Percentiles rank a stretch among this genome's conserved stretches.
phyloP scores from a whole-genome alignment of 2,888 invertebrate species.

The Andrena fulva region DNA sequence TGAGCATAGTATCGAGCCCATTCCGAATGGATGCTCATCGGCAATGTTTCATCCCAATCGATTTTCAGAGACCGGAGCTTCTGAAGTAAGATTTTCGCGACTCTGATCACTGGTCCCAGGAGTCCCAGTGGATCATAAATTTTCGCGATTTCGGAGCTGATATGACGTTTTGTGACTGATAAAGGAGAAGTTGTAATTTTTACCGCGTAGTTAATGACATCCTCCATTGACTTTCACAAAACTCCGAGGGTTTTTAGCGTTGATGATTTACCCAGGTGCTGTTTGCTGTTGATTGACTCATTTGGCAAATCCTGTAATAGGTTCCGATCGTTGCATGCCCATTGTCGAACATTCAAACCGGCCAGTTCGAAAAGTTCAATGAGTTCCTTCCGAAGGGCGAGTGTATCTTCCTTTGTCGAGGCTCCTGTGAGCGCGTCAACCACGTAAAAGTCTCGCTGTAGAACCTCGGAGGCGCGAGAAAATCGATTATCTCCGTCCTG shows the following conservation, averaged over 20 bases:
- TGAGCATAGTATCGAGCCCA: not conserved
- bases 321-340: not conserved
- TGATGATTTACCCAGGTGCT: not conserved
- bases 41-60: conserved; percentile 7
- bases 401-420: not conserved
- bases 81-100: not conserved
- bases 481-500: not conserved
- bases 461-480: not conserved
- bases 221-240: no score
- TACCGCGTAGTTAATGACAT: not conserved
- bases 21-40: not conserved
- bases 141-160: not conserved
- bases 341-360: conserved; percentile 7
- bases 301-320: not conserved
- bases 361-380: not conserved
- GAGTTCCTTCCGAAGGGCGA: not conserved
- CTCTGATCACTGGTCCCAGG: not conserved
- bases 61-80: not conserved
- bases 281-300: not conserved
- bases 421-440: conserved; percentile 6
- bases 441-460: conserved; percentile 2
- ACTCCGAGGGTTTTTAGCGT: not conserved
- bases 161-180: not conserved
- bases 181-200: not conserved
- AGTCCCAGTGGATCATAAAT: conserved; percentile 1